phyloP scores from a whole-genome alignment of 2,113 vertebrate species.

The Rhizomys pruinosus region DNA sequence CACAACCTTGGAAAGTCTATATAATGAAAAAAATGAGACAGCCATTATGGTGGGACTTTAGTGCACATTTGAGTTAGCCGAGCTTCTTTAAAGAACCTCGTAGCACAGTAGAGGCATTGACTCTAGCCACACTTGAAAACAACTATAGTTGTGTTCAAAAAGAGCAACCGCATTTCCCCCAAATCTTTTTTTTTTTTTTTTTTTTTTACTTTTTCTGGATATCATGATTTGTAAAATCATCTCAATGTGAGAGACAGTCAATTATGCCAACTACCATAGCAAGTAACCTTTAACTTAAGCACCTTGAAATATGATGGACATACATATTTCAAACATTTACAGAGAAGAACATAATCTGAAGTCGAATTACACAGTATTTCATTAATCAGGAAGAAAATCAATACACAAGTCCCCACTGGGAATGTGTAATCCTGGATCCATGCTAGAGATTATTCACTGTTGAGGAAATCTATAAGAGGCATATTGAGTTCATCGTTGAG shows the following conservation, averaged over 20 bases:
- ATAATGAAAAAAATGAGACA: slow-evolving; percentile 33
- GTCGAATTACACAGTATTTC: slow-evolving; percentile 21
- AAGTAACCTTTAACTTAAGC: too few relatives aligned
- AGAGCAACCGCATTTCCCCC: slow-evolving; percentile 17
- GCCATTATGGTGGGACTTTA: background rate
- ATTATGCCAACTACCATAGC: background rate
- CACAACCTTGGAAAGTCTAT: background rate
- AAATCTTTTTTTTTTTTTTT: background rate
- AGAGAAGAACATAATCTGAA: background rate
- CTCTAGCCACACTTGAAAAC: slow-evolving; percentile 18
- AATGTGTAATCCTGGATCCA: background rate
- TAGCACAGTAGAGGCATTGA: slow-evolving; percentile 26
- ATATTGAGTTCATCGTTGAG: background rate
- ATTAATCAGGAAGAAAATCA: slow-evolving; percentile 38
- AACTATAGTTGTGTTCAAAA: slow-evolving; percentile 32
- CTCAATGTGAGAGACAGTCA: background rate
- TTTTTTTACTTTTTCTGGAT: background rate
- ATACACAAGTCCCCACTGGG: background rate
- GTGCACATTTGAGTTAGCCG: slow-evolving; percentile 4
- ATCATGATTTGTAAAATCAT: slow-evolving; percentile 28
- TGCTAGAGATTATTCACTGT: background rate
- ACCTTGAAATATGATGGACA: background rate
- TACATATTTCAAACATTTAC: background rate
- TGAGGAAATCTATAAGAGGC: background rate
- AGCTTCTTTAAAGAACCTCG: slow-evolving; percentile 1